A percentile compares a stretch with the other conserved stretches of the same genome.
Conservation (phyloP, 2,797 vertebrate genomes). For the Vipera latastei region DNA sequence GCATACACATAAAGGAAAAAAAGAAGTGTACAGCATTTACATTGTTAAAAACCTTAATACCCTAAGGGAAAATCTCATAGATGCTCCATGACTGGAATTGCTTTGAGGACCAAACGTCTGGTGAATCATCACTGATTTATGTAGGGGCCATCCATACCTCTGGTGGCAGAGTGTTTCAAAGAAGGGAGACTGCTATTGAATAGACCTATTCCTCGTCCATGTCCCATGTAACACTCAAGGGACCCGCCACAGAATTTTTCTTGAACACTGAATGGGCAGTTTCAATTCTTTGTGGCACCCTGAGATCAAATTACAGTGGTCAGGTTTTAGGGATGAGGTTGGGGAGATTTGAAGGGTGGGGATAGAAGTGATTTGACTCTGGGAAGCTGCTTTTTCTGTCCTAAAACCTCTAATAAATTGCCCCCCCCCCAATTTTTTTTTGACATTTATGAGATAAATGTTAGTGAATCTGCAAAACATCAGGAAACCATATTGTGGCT, state of each 20-base stretch:
- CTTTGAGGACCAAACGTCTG: neutral
- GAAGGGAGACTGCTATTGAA: neutral
- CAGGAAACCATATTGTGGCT: neutral
- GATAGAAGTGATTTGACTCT: neutral
- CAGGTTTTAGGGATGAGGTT: neutral
- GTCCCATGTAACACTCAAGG: neutral
- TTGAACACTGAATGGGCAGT: neutral
- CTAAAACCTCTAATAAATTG: neutral
- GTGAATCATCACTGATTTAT: neutral
- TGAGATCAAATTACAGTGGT: neutral
- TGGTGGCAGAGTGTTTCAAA: neutral
- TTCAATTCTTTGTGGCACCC: neutral
- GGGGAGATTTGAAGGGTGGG: neutral
- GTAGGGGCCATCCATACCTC: neutral
- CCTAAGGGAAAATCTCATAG: neutral
- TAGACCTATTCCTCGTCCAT: neutral
- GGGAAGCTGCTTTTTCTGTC: neutral
- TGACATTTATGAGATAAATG: neutral
- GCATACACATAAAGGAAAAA: neutral
- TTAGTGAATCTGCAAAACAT: neutral
- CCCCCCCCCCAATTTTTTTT: neutral
- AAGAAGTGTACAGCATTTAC: neutral
- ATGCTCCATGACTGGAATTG: neutral
- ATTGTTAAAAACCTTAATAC: neutral
- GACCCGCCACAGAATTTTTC: neutral